Conservation (phyloP, 92 coral and sea anemone genomes). For the Zoanthus gigantus region DNA sequence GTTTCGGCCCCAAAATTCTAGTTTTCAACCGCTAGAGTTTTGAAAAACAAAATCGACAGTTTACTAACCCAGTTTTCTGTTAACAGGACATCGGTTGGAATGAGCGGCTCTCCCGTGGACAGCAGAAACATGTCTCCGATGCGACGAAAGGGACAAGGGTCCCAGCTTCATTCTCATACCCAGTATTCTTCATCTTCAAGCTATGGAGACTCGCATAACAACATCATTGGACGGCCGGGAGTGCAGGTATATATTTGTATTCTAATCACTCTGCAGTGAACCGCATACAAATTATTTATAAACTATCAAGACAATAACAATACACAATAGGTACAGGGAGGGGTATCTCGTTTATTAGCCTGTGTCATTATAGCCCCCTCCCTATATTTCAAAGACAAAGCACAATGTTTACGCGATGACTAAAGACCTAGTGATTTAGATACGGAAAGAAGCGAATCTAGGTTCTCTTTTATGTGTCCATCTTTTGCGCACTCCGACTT, state of each 20-base stretch:
- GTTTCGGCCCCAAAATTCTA: too few species aligned
- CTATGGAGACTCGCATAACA: neutral
- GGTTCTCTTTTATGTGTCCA: constrained; percentile 21
- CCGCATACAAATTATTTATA: too few species aligned
- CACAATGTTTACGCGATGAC: neutral
- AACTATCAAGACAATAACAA: too few species aligned
- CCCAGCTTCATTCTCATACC: neutral
- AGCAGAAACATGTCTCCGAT: neutral
- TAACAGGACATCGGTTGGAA: neutral
- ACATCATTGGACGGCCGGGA: too few species aligned
- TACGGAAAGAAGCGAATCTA: constrained; percentile 57
- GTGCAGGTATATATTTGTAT: too few species aligned
- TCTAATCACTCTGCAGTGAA: too few species aligned
- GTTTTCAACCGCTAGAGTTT: too few species aligned
- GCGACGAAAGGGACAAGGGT: neutral
- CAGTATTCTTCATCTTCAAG: neutral
- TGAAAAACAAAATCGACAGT: neutral
- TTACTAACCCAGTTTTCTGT: neutral
- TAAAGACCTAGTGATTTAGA: constrained; percentile 27
- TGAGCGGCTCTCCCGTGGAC: neutral
- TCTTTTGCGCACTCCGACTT: constrained; percentile 66
- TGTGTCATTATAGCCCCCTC: constrained; percentile 1
- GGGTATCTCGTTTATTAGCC: constrained; percentile 20
- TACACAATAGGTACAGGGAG: too few species aligned
- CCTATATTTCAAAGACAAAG: constrained; percentile 4